phyloP scores from a whole-genome alignment of 2,888 invertebrate species.

The Helleia helle region DNA sequence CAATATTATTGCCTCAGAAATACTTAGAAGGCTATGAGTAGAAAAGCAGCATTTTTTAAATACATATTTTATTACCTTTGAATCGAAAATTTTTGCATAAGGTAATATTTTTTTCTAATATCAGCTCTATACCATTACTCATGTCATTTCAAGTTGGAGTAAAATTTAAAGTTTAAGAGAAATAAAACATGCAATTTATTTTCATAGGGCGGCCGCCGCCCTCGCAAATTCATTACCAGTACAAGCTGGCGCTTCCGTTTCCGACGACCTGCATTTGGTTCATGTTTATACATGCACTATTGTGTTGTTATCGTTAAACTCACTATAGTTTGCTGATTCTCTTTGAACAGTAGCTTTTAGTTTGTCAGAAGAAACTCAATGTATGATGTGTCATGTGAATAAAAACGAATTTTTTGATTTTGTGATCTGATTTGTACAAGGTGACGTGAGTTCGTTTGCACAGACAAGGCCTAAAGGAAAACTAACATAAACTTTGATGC shows the following conservation, averaged over 20 bases:
- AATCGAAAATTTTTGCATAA: too few relatives aligned
- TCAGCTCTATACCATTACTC: background rate
- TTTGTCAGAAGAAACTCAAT: slow-evolving; percentile 12
- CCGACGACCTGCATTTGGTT: slow-evolving; percentile 31
- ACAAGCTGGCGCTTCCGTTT: slow-evolving; percentile 66
- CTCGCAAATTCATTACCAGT: slow-evolving; percentile 67
- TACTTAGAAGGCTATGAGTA: too few relatives aligned
- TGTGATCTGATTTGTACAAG: slow-evolving; percentile 39
- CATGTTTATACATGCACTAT: slow-evolving; percentile 15
- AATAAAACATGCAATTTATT: slow-evolving; percentile 61
- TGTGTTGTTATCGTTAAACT: background rate
- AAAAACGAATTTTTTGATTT: background rate
- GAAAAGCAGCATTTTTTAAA: too few relatives aligned
- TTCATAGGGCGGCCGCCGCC: slow-evolving; percentile 59
- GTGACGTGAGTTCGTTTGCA: slow-evolving; percentile 64
- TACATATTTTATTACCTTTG: too few relatives aligned
- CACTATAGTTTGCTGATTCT: slow-evolving; percentile 27
- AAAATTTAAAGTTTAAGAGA: slow-evolving; percentile 52
- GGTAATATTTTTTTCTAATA: too few relatives aligned
- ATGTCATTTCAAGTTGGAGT: slow-evolving; percentile 26
- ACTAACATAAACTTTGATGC: slow-evolving; percentile 62
- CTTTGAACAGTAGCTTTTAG: background rate
- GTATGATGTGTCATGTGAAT: slow-evolving; percentile 7
- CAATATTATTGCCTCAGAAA: too few relatives aligned
- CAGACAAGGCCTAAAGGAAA: slow-evolving; percentile 52